phyloP scores from a whole-genome alignment of 1,140 invertebrate genomes.

The Archivesica marissinica region DNA sequence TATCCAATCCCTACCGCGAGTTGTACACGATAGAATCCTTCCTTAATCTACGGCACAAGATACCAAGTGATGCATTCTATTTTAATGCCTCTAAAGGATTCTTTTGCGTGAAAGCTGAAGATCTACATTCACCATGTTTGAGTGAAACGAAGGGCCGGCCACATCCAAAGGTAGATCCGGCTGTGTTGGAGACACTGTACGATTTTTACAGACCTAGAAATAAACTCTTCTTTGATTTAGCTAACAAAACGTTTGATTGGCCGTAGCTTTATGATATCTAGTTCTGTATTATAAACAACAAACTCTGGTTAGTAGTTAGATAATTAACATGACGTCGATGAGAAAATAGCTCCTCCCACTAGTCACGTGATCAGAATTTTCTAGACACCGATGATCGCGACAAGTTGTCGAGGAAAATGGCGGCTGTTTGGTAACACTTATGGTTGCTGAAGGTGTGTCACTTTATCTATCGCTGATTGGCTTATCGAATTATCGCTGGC shows the following conservation, averaged over 20 bases:
- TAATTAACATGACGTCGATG: too few relatives aligned
- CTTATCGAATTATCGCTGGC: too few relatives aligned
- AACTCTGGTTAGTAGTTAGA: too few relatives aligned
- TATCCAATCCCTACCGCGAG: constrained; percentile 93
- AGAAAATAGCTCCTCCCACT: too few relatives aligned
- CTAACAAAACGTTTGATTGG: constrained; percentile 76
- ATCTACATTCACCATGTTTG: constrained; percentile 86
- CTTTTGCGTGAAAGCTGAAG: constrained; percentile 79
- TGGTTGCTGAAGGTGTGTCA: too few relatives aligned
- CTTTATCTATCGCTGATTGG: too few relatives aligned
- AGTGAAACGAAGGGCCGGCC: constrained; percentile 95
- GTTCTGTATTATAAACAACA: too few relatives aligned
- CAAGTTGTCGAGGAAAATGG: too few relatives aligned
- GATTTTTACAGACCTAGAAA: constrained; percentile 96
- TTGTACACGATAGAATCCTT: constrained; percentile 93
- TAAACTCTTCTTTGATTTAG: constrained; percentile 81
- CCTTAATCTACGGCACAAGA: constrained; percentile 90
- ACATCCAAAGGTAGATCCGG: constrained; percentile 91
- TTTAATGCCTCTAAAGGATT: constrained; percentile 84
- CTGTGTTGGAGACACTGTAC: constrained; percentile 89
- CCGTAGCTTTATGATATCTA: too few relatives aligned
- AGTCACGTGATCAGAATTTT: too few relatives aligned
- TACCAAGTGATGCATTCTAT: constrained; percentile 90
- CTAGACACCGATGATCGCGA: too few relatives aligned
- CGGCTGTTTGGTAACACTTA: too few relatives aligned